These are phyloP conservation scores for Xylocopa sonorina DNA, from an alignment of 1,140 invertebrate genomes.

Conservation along the genomic window DNA sequence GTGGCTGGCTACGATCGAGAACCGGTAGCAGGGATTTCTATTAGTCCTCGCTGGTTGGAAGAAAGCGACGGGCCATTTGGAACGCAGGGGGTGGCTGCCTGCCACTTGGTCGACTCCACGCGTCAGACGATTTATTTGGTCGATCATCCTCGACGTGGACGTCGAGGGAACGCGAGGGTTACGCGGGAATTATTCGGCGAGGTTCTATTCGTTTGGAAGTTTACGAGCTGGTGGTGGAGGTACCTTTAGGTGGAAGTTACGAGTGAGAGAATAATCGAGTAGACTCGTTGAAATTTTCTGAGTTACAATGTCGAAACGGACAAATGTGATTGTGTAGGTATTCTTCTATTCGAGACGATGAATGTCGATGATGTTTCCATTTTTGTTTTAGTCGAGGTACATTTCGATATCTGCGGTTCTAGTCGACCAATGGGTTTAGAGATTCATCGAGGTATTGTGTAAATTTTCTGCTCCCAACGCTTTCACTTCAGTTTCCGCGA, in stretches of 20 bases:
- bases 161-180: constrained; percentile 2
- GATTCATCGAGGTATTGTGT: too few species aligned
- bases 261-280: not conserved
- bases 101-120: constrained; percentile 1
- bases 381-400: too few species aligned
- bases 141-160: constrained; percentile 11
- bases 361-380: too few species aligned
- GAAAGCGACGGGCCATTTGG: constrained; percentile 33
- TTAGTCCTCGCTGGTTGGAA: constrained; percentile 40
- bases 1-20: constrained; percentile 2
- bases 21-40: constrained; percentile 55
- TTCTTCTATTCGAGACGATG: not conserved
- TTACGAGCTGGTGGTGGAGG: not conserved
- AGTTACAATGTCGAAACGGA: too few species aligned
- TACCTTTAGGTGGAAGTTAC: not conserved
- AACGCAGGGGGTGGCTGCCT: too few species aligned
- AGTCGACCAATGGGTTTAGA: too few species aligned
- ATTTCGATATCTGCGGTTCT: too few species aligned
- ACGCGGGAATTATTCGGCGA: not conserved
- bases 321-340: too few species aligned
- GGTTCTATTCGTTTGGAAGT: not conserved
- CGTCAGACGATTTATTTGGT: constrained; percentile 36
- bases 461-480: too few species aligned
- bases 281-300: too few species aligned
- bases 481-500: too few species aligned